These are phyloP conservation scores for Chelmon rostratus DNA, from an alignment of 2,797 vertebrate genomes.

Conservation along the genomic window DNA sequence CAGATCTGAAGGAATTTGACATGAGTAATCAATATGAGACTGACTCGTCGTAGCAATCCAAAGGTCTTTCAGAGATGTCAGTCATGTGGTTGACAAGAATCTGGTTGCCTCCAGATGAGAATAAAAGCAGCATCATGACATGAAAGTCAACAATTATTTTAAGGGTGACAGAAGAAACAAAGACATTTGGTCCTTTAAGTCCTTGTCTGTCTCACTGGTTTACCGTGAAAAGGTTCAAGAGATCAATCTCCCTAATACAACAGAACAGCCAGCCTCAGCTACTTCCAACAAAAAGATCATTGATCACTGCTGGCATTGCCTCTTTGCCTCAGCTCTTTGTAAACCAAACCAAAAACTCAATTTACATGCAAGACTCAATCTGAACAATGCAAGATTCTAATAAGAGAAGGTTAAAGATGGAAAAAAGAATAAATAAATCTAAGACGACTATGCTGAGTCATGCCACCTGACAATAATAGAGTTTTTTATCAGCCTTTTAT, in stretches of 20 bases:
- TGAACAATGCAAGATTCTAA: slow-evolving; percentile 15
- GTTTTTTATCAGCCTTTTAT: slow-evolving; percentile 23
- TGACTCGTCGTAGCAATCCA: slow-evolving; percentile 34
- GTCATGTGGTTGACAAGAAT: slow-evolving; percentile 10
- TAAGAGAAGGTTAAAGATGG: slow-evolving; percentile 14
- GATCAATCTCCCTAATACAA: slow-evolving; percentile 67
- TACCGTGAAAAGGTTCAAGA: slow-evolving; percentile 53
- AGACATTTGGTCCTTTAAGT: slow-evolving; percentile 24
- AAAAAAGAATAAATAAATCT: slow-evolving; percentile 1
- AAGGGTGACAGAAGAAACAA: slow-evolving; percentile 5
- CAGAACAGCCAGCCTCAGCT: slow-evolving; percentile 56
- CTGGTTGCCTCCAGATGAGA: slow-evolving; percentile 4
- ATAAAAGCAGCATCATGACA: neutral
- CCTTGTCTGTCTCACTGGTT: slow-evolving; percentile 36
- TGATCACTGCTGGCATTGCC: slow-evolving; percentile 44
- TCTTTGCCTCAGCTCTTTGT: slow-evolving; percentile 29
- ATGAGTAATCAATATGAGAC: slow-evolving; percentile 33
- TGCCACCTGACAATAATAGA: slow-evolving; percentile 10
- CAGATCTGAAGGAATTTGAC: slow-evolving; percentile 37
- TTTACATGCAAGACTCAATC: slow-evolving; percentile 35
- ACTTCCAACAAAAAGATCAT: slow-evolving; percentile 66
- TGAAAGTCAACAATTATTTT: neutral
- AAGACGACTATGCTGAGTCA: slow-evolving; percentile 6
- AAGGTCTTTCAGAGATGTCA: slow-evolving; percentile 21
- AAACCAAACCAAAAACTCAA: slow-evolving; percentile 52